Evolutionary conservation across 2,888 invertebrate species (phyloP).

Genomic region (Drosophila mulleri): DNA sequence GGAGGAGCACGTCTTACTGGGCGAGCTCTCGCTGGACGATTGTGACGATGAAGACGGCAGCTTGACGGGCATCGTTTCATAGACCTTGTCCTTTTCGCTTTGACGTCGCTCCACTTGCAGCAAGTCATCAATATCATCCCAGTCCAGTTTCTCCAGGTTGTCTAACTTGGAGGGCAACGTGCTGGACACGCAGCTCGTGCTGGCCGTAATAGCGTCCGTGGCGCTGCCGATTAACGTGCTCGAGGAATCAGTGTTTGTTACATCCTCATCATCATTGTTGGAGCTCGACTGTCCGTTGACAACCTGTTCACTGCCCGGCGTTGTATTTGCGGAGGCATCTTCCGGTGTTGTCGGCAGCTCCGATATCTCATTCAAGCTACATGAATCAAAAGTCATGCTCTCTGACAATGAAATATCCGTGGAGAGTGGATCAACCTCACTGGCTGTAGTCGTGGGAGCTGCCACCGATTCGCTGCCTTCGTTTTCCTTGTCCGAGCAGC

Average conservation of each 20-base stretch:
- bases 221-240: slow-evolving; percentile 70
- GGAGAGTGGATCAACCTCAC: slow-evolving; percentile 82
- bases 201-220: slow-evolving; percentile 61
- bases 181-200: slow-evolving; percentile 80
- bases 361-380: slow-evolving; percentile 83
- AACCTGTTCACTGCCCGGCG: slow-evolving; percentile 47
- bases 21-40: slow-evolving; percentile 83
- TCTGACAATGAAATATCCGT: slow-evolving; percentile 85
- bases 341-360: slow-evolving; percentile 83
- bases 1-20: slow-evolving; percentile 72
- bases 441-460: slow-evolving; percentile 82
- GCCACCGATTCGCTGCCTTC: slow-evolving; percentile 83
- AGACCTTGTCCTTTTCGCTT: slow-evolving; percentile 88
- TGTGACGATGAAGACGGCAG: slow-evolving; percentile 87
- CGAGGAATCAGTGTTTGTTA: slow-evolving; percentile 76
- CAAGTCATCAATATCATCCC: slow-evolving; percentile 90
- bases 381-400: slow-evolving; percentile 85
- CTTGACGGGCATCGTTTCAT: slow-evolving; percentile 89
- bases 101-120: slow-evolving; percentile 89
- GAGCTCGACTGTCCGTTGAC: slow-evolving; percentile 55
- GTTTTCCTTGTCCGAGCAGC: slow-evolving; percentile 84
- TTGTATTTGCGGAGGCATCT: slow-evolving; percentile 79
- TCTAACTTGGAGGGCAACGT: slow-evolving; percentile 90
- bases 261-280: slow-evolving; percentile 61
- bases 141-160: slow-evolving; percentile 87